These are phyloP conservation scores for Anagrus nilaparvatae DNA, from an alignment of 1,140 invertebrate species.

Conservation along the genomic window DNA sequence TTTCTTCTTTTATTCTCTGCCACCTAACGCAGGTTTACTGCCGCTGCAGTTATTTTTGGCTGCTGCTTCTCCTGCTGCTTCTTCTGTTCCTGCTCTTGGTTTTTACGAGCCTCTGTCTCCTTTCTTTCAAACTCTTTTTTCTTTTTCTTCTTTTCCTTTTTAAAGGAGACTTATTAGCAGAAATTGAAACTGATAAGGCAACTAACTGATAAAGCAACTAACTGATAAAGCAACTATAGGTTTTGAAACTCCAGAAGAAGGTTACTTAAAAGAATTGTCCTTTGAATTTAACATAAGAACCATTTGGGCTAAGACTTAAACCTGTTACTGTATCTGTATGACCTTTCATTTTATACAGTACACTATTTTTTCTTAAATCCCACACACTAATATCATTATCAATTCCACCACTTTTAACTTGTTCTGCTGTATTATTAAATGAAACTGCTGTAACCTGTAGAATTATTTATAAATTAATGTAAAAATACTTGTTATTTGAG, in stretches of 20 bases:
- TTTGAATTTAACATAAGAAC: conserved; percentile 89
- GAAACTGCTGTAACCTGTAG: conserved; percentile 70
- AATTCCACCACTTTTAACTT: conserved; percentile 80
- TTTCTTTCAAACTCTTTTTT: too few relatives aligned
- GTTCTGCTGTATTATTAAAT: conserved; percentile 93
- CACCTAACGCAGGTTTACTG: too few relatives aligned
- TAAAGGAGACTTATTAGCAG: conserved; percentile 91
- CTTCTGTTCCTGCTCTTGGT: too few relatives aligned
- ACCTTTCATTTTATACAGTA: conserved; percentile 73
- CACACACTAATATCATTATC: conserved; percentile 98
- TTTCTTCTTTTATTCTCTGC: too few relatives aligned
- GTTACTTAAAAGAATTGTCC: conserved; percentile 92
- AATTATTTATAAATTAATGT: not conserved
- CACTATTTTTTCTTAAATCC: conserved; percentile 86
- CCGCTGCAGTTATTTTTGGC: too few relatives aligned
- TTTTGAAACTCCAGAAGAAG: conserved; percentile 98
- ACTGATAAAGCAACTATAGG: conserved; percentile 99
- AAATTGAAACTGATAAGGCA: conserved; percentile 99
- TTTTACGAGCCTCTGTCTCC: too few relatives aligned
- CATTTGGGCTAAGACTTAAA: conserved; percentile 83
- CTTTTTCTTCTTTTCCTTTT: too few relatives aligned
- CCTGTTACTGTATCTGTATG: conserved; percentile 93
- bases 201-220: too few relatives aligned
- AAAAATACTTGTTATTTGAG: too few relatives aligned
- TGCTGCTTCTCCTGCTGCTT: too few relatives aligned